phyloP scores from a whole-genome alignment of 2,797 vertebrate species.

The Pangasius macronema region DNA sequence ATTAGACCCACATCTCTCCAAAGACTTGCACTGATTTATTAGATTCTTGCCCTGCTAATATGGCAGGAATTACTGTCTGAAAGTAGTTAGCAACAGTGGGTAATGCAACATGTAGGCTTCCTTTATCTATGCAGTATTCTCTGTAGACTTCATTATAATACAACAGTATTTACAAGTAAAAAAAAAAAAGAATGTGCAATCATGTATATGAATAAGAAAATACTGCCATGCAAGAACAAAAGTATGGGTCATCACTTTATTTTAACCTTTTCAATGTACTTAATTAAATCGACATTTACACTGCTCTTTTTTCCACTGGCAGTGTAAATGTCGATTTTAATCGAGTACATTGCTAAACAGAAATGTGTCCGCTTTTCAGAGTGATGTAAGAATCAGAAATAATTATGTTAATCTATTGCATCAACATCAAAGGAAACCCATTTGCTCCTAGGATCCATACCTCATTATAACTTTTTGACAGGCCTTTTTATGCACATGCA shows the following conservation, averaged over 20 bases:
- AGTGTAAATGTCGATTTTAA: background rate
- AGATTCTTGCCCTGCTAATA: background rate
- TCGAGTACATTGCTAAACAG: slow-evolving; percentile 23
- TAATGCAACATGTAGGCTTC: background rate
- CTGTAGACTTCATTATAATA: slow-evolving; percentile 22
- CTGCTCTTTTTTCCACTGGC: background rate
- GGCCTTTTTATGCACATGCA: slow-evolving; percentile 23
- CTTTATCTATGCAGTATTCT: background rate
- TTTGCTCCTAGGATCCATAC: background rate
- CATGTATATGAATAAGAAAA: background rate
- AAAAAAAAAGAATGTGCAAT: slow-evolving; percentile 1
- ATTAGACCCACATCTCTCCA: background rate
- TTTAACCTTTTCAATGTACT: slow-evolving; percentile 2
- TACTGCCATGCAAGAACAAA: background rate
- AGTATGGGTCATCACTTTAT: background rate
- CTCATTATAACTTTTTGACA: slow-evolving; percentile 23
- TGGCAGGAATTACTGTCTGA: background rate
- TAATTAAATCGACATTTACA: too few relatives aligned
- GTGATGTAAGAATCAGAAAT: slow-evolving; percentile 18
- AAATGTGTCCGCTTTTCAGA: slow-evolving; percentile 24
- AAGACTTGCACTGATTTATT: background rate
- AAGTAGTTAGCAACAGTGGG: background rate
- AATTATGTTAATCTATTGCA: slow-evolving; percentile 40
- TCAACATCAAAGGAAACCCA: slow-evolving; percentile 27
- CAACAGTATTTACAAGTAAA: slow-evolving; percentile 32